Conservation (phyloP, 2,113 vertebrate genomes). For the Lepidothrix coronata region DNA sequence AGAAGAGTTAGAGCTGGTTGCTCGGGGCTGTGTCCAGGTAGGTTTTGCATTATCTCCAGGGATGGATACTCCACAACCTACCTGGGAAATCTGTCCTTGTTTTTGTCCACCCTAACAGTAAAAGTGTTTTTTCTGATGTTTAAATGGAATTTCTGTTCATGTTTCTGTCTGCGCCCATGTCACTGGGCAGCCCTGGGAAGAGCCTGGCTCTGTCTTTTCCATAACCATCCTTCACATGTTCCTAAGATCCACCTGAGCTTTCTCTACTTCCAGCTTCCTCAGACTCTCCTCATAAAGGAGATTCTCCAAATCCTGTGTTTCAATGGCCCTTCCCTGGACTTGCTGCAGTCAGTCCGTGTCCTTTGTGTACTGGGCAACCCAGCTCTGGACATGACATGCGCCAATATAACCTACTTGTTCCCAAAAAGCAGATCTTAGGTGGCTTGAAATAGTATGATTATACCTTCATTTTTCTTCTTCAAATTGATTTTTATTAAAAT, state of each 20-base stretch:
- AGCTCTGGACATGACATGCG: neutral
- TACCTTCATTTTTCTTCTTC: neutral
- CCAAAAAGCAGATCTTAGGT: neutral
- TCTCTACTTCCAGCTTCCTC: neutral
- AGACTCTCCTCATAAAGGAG: neutral
- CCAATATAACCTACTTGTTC: neutral
- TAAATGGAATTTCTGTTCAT: neutral
- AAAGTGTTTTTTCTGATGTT: neutral
- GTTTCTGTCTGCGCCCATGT: neutral
- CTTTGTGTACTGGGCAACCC: neutral
- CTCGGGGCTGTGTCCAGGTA: neutral
- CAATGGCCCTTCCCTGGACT: neutral
- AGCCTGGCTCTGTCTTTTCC: neutral
- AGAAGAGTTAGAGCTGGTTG: neutral
- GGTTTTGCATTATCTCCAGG: neutral
- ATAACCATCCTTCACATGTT: neutral
- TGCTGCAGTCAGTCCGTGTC: neutral
- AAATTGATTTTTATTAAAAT: slow-evolving; percentile 29
- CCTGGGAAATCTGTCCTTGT: neutral
- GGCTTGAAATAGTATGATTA: neutral
- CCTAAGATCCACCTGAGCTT: neutral
- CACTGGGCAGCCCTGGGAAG: neutral
- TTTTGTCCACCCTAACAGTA: neutral
- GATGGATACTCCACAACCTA: neutral
- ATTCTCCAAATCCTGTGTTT: neutral